phyloP scores from a whole-genome alignment of 2,113 vertebrate species.

The Gallinago jamesoni region DNA sequence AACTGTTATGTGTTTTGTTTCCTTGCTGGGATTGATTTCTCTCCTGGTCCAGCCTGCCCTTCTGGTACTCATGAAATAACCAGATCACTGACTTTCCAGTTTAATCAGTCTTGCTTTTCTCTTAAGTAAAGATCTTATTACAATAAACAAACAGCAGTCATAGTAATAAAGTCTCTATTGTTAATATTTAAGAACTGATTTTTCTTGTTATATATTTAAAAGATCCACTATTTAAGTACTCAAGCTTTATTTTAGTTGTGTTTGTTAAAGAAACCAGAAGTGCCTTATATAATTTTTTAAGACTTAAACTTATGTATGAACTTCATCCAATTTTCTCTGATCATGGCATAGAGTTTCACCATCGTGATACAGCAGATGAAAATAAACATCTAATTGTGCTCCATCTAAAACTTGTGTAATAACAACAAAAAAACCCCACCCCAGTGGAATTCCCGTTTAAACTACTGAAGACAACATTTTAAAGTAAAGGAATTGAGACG shows the following conservation, averaged over 20 bases:
- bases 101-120: slow-evolving; percentile 31
- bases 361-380: slow-evolving; percentile 80
- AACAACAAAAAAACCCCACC: neutral
- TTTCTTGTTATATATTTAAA: neutral
- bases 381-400: slow-evolving; percentile 84
- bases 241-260: neutral
- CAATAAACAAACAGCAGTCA: neutral
- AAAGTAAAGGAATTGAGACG: neutral
- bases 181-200: neutral
- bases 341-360: slow-evolving; percentile 80
- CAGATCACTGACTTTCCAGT: slow-evolving; percentile 19
- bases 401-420: slow-evolving; percentile 83
- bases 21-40: neutral
- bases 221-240: neutral
- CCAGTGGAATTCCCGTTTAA: neutral
- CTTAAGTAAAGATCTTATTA: slow-evolving; percentile 16
- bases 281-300: neutral
- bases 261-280: slow-evolving; percentile 45
- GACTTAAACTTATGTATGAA: slow-evolving; percentile 82
- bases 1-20: neutral
- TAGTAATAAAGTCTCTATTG: neutral
- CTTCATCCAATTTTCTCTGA: slow-evolving; percentile 85
- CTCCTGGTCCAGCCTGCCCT: neutral
- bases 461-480: slow-evolving; percentile 14
- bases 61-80: slow-evolving; percentile 7